These are phyloP conservation scores for Odocoileus virginianus DNA, from an alignment of 2,113 vertebrate species.

Conservation along the genomic window DNA sequence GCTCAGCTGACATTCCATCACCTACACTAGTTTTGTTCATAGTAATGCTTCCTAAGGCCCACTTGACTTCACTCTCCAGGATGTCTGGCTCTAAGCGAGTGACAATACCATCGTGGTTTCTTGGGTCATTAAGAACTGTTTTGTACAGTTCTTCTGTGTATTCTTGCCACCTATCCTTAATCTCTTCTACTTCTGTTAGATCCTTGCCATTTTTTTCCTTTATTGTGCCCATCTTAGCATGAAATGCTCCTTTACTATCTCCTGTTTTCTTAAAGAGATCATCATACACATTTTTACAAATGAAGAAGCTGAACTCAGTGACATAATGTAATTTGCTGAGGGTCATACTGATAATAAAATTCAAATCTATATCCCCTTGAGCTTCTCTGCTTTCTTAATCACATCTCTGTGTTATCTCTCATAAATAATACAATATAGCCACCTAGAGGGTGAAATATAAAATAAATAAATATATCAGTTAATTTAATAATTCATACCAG, in stretches of 20 bases:
- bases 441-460: not conserved
- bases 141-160: not conserved
- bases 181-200: not conserved
- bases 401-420: not conserved
- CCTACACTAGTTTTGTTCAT: not conserved
- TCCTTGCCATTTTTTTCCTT: not conserved
- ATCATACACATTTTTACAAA: not conserved
- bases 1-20: not conserved
- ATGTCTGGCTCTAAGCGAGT: not conserved
- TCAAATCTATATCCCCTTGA: not conserved
- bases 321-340: not conserved
- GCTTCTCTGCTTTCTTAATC: not conserved
- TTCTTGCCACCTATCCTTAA: not conserved
- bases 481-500: not conserved
- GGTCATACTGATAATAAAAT: not conserved
- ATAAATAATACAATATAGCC: not conserved
- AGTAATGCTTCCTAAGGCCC: not conserved
- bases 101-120: not conserved
- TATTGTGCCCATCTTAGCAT: not conserved
- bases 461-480: not conserved
- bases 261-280: not conserved
- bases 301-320: not conserved
- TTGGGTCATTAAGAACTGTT: not conserved
- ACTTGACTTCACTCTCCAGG: not conserved
- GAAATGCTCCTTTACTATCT: not conserved